Conservation (phyloP, 2,797 vertebrate species). For the Crypturellus tataupa region DNA sequence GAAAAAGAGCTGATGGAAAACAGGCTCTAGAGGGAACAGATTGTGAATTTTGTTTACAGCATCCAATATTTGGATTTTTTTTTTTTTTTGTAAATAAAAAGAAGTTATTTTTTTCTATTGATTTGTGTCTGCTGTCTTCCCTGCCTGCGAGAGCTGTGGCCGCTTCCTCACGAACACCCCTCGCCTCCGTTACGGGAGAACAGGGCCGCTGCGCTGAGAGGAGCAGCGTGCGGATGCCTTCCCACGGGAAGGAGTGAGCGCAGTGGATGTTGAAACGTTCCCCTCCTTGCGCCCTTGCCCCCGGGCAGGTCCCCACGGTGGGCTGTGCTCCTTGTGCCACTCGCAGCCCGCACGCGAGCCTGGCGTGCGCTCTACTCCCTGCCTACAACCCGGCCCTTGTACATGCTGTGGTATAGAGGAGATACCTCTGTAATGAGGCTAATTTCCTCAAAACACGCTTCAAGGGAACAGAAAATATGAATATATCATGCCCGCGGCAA, state of each 20-base stretch:
- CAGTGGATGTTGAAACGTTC: conserved; percentile 58
- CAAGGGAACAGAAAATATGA: conserved; percentile 47
- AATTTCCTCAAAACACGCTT: conserved; percentile 51
- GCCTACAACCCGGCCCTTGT: conserved; percentile 25
- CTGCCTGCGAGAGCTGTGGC: conserved; percentile 65
- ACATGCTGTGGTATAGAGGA: conserved; percentile 11
- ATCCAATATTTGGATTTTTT: conserved; percentile 89
- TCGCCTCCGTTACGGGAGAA: conserved; percentile 3
- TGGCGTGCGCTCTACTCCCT: neutral
- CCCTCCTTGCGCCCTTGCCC: too few relatives aligned
- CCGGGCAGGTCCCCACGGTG: too few relatives aligned
- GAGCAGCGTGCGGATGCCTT: conserved; percentile 59
- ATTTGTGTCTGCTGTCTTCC: conserved; percentile 81
- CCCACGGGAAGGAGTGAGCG: conserved; percentile 25
- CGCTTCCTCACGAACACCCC: conserved; percentile 39
- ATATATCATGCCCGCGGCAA: conserved; percentile 13
- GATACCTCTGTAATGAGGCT: conserved; percentile 55
- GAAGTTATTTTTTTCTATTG: conserved; percentile 90
- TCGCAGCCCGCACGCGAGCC: too few relatives aligned
- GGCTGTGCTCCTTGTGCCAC: too few relatives aligned
- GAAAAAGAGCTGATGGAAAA: conserved; percentile 81
- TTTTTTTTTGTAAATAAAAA: conserved; percentile 87
- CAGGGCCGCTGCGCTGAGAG: conserved; percentile 63
- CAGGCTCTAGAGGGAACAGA: conserved; percentile 84
- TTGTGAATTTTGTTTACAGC: conserved; percentile 91